These are phyloP conservation scores for Stegastes partitus DNA, from an alignment of 2,113 vertebrate species.

Conservation along the genomic window DNA sequence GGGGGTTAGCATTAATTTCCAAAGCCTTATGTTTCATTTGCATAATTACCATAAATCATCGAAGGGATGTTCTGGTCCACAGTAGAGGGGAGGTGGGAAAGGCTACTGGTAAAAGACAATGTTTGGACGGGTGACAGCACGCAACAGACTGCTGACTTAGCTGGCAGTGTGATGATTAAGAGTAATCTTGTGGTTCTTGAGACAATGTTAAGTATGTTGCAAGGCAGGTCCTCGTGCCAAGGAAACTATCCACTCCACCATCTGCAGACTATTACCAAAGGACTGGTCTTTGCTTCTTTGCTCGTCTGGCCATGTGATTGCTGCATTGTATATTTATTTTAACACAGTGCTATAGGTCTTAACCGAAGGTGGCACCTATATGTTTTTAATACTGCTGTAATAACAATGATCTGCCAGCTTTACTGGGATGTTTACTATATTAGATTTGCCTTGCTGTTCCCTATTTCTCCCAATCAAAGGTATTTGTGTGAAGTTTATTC, in stretches of 20 bases:
- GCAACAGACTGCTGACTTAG: conserved; percentile 31
- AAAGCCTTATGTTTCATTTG: conserved; percentile 77
- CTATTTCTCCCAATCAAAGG: background rate
- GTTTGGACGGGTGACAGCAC: conserved; percentile 33
- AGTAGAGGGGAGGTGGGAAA: conserved; percentile 36
- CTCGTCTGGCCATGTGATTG: background rate
- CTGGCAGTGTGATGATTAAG: conserved; percentile 17
- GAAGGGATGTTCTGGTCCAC: conserved; percentile 59
- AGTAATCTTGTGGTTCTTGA: conserved; percentile 21
- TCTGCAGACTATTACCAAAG: background rate
- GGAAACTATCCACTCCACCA: background rate
- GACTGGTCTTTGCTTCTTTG: conserved; percentile 1
- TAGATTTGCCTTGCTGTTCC: conserved; percentile 1
- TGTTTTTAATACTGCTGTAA: background rate
- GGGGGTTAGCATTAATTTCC: conserved; percentile 75
- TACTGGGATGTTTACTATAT: conserved; percentile 13
- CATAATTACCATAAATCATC: conserved; percentile 82
- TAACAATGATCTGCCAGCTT: background rate
- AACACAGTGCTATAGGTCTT: background rate
- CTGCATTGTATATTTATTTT: conserved; percentile 11
- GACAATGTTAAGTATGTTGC: background rate
- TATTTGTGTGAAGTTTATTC: too few relatives aligned
- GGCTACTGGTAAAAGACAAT: conserved; percentile 31
- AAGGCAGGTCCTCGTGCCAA: background rate
- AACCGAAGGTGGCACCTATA: background rate